Conservation (phyloP, 2,888 invertebrate species). For the Ochlodes sylvanus region DNA sequence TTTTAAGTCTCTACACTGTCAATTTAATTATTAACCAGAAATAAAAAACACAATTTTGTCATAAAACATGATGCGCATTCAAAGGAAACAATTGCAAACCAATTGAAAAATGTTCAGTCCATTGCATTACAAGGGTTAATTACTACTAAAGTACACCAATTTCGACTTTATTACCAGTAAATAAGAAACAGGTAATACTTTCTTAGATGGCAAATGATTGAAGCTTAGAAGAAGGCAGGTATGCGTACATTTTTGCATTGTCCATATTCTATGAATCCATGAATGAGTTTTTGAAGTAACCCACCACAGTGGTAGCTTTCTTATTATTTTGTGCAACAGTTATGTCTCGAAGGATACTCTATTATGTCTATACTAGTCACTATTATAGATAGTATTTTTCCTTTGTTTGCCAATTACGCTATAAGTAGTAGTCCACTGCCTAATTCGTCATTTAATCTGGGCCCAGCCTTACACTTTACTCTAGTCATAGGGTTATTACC, state of each 20-base stretch:
- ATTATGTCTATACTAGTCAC: too few species aligned
- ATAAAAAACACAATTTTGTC: conserved; percentile 65
- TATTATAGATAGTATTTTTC: too few species aligned
- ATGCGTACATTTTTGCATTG: conserved; percentile 48
- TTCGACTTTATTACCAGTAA: conserved; percentile 39
- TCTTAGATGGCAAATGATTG: background rate
- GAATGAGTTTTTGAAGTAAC: conserved; percentile 39
- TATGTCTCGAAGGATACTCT: too few species aligned
- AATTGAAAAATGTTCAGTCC: conserved; percentile 58
- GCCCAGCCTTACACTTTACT: too few species aligned
- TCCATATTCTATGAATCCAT: conserved; percentile 75
- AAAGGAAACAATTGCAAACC: conserved; percentile 65
- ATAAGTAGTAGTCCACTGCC: too few species aligned
- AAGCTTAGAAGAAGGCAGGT: conserved; percentile 9
- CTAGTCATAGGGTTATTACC: too few species aligned
- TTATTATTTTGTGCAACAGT: conserved; percentile 45
- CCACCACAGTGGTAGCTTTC: conserved; percentile 4
- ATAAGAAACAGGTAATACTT: conserved; percentile 33
- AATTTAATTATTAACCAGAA: conserved; percentile 49
- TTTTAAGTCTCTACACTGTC: background rate
- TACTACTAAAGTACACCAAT: conserved; percentile 32
- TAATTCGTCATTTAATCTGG: too few species aligned
- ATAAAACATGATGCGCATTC: conserved; percentile 67
- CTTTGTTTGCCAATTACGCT: too few species aligned
- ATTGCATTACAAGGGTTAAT: conserved; percentile 39